Percentiles rank a stretch among this genome's conserved stretches.
phyloP scores from a whole-genome alignment of 35 echinoderm and acorn worm genomes.

The Chiridota heheva region DNA sequence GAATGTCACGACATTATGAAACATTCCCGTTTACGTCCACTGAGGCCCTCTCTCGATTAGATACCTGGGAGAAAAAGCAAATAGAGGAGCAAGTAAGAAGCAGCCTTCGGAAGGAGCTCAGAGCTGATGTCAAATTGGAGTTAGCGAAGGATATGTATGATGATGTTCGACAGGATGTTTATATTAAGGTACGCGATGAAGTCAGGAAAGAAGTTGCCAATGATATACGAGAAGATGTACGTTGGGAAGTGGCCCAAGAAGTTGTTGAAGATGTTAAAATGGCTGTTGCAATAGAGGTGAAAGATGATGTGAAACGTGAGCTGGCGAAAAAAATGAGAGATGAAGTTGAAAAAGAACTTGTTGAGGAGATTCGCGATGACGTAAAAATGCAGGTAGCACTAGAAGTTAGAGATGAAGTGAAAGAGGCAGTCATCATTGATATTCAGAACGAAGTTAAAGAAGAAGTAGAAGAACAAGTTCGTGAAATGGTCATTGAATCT shows the following conservation, averaged over 20 bases:
- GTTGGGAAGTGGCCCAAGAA: conserved; percentile 4
- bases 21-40: conserved; percentile 30
- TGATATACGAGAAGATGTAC: conserved; percentile 3
- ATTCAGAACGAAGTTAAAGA: conserved; percentile 21
- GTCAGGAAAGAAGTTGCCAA: not conserved
- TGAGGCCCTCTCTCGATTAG: conserved; percentile 4
- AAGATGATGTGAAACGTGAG: conserved; percentile 4
- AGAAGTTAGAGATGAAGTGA: conserved; percentile 24
- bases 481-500: too few species aligned
- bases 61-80: conserved; percentile 8
- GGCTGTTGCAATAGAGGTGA: not conserved
- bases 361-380: conserved; percentile 12
- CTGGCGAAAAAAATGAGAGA: conserved; percentile 15
- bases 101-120: conserved; percentile 13
- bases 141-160: not conserved
- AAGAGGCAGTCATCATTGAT: conserved; percentile 3
- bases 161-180: not conserved
- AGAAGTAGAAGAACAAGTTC: too few species aligned
- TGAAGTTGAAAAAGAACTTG: conserved; percentile 18
- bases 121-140: conserved; percentile 8
- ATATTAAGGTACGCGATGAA: conserved; percentile 6
- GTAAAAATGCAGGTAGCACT: conserved; percentile 19
- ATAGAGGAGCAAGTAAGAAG: conserved; percentile 29
- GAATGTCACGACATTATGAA: conserved; percentile 35
- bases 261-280: not conserved